These are phyloP conservation scores for Acheta domesticus DNA, from an alignment of 2,888 invertebrate species.

Conservation along the genomic window DNA sequence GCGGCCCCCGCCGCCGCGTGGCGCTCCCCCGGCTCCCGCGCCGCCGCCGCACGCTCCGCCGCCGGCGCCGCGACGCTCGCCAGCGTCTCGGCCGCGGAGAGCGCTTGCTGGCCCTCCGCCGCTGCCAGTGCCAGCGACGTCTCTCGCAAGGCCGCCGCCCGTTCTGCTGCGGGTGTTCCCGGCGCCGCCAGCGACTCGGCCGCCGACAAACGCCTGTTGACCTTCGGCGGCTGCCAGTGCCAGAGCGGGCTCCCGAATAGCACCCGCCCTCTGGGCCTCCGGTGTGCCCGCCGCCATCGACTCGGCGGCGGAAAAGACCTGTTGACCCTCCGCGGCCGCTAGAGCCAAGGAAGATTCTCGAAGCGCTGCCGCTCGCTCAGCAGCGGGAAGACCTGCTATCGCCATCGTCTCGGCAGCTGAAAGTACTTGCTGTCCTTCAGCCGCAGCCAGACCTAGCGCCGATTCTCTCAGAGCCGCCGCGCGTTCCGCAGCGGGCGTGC, in stretches of 20 bases:
- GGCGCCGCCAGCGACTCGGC: no score
- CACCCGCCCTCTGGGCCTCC: neutral
- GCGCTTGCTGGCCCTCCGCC: neutral
- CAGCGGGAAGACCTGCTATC: neutral
- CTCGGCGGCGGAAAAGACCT: neutral
- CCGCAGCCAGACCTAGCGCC: neutral
- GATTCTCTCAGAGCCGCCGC: neutral
- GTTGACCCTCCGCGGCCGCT: neutral
- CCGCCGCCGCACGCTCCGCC: neutral
- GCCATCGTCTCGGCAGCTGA: neutral
- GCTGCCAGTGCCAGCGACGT: neutral
- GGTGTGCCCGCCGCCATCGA: neutral
- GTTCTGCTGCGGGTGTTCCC: no score
- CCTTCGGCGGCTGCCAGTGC: no score
- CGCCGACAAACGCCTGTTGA: no score
- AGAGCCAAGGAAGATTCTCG: neutral
- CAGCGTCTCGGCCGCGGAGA: constrained; percentile 38
- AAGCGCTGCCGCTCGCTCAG: no score
- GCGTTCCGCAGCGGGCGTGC: neutral
- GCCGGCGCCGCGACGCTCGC: neutral
- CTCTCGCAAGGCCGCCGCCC: no score
- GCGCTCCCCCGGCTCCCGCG: neutral
- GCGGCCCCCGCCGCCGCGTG: neutral
- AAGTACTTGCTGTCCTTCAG: neutral
- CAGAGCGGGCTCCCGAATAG: neutral